Evolutionary conservation across 2,113 vertebrate genomes (phyloP).

Genomic region (Sporophila hypoxantha): DNA sequence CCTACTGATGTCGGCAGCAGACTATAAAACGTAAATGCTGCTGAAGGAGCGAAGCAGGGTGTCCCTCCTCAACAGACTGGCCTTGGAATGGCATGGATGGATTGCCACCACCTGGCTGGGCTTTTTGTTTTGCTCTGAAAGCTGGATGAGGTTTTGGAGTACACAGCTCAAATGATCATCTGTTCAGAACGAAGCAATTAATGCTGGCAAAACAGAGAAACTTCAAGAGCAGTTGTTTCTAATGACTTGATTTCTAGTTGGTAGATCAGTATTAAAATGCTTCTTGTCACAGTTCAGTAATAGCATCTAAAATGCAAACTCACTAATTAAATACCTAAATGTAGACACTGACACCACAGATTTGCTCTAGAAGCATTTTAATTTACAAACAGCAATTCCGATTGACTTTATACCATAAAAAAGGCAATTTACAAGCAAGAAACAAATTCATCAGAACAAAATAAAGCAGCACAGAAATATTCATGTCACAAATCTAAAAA

Average conservation of each 20-base stretch:
- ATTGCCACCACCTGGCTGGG: neutral
- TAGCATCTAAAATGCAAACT: neutral
- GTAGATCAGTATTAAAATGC: neutral
- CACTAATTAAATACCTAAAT: neutral
- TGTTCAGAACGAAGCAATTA: neutral
- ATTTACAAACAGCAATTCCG: constrained; percentile 98
- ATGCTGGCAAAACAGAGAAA: neutral
- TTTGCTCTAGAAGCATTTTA: constrained; percentile 96
- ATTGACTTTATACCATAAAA: constrained; percentile 97
- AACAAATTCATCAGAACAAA: constrained; percentile 77
- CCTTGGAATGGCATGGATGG: neutral
- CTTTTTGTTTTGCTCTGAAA: neutral
- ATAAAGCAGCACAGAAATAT: constrained; percentile 85
- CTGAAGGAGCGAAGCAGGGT: neutral
- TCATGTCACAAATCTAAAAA: constrained; percentile 82
- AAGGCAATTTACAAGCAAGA: constrained; percentile 99
- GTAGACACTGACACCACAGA: constrained; percentile 27
- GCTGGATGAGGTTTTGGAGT: neutral
- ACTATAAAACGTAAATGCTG: neutral
- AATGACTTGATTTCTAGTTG: neutral
- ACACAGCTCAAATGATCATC: neutral
- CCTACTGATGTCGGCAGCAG: neutral
- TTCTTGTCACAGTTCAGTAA: neutral
- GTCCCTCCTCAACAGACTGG: neutral
- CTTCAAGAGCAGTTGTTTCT: neutral